A percentile compares a stretch with the other conserved stretches of the same genome.
Evolutionary conservation across 2,113 vertebrate genomes (phyloP).

Genomic region (Micronisus gabar): DNA sequence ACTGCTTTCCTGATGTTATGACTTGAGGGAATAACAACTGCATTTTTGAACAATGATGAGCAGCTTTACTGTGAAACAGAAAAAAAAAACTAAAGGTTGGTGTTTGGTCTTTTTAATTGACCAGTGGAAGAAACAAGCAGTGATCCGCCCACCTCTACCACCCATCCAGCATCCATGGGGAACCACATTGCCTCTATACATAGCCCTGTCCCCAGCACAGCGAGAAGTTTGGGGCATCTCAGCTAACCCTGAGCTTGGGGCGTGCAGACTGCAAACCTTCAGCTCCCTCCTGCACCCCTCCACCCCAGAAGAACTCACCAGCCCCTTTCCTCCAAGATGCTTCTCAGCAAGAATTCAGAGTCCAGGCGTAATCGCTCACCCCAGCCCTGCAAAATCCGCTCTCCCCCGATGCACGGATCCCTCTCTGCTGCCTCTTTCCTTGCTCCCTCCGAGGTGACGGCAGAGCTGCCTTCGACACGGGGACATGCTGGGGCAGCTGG

Average conservation of each 20-base stretch:
- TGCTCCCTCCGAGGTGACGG: rapidly evolving
- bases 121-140: not conserved
- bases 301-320: not conserved
- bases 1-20: not conserved
- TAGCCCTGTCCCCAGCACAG: not conserved
- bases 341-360: not conserved
- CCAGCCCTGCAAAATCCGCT: not conserved
- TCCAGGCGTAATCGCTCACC: not conserved
- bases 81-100: not conserved
- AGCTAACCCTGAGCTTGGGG: not conserved
- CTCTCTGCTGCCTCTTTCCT: not conserved
- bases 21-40: not conserved
- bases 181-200: not conserved
- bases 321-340: not conserved
- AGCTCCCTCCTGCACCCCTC: not conserved
- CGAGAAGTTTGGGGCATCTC: not conserved
- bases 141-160: not conserved
- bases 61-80: not conserved
- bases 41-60: not conserved
- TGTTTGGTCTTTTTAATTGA: not conserved
- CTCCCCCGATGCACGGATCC: rapidly evolving
- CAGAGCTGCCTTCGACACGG: rapidly evolving
- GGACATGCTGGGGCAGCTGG: not conserved
- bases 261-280: not conserved
- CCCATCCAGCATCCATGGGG: not conserved